Base-by-base conservation (phyloP, 1,140 invertebrate genomes). In the Apocrypta bakeri region DNA sequence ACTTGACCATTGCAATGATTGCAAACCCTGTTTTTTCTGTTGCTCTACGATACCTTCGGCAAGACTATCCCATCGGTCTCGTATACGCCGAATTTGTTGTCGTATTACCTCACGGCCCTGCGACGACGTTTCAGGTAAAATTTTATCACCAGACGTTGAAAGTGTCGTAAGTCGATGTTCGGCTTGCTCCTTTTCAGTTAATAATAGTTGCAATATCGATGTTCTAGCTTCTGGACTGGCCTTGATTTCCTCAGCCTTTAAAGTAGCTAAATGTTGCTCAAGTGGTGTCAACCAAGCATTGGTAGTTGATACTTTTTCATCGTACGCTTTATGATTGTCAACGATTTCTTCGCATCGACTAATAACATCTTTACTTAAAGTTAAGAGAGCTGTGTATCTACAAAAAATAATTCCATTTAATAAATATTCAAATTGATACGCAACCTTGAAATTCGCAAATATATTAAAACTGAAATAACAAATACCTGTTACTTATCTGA, bases 61-160 rank as follows among this genome's bases (percentile, higher is more conserved):
- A 0, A 98, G 90, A 88, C 94, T 94, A 85, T 98, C 97, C 97
- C 97, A 98, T 88, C 96, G 93, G 87, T 97, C 96, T 88, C 95
- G 94, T 76, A 95, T 93, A 27, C 93, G 93, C 89, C 96, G 94
- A 83, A 98, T 91, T 86, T 98, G 96, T 84, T 96, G 94, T 12
- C 98, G 93, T 61, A 99, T 96, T 48, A 94, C 95, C 90, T 99
- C 98, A 81, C 98, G 94, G 14, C 98, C 98, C 87, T 95, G 94
- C 31, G 97, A 95, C 4, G 97, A 96, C 6, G 98, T 99, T 90
- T 98, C 97, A 0, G 97, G 96, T 83, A 97, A 95, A 31, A 98
- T 94, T 89, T 96, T 95, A 87, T 99, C 98, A 6, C 96, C 97
- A 21, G 96, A 91, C 7, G 95, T 92, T 6, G 95, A 95, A 0